Percentiles rank a stretch among this genome's conserved stretches.
These are phyloP conservation scores for Apamea sordens DNA, from an alignment of 2,888 invertebrate species.

Conservation along the genomic window DNA sequence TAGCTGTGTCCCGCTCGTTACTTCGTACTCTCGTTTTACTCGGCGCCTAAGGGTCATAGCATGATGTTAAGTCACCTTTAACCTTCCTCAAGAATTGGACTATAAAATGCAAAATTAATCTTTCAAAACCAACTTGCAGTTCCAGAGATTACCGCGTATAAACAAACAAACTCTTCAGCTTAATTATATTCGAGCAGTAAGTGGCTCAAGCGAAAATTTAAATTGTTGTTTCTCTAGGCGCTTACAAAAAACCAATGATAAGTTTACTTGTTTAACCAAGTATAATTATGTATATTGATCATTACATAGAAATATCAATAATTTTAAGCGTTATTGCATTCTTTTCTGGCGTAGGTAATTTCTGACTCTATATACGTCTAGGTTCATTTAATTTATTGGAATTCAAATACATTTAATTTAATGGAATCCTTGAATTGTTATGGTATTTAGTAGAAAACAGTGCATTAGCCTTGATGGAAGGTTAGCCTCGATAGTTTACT, in stretches of 20 bases:
- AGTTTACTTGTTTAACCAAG: neutral
- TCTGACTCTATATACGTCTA: neutral
- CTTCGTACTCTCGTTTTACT: neutral
- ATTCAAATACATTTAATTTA: neutral
- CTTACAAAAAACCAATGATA: neutral
- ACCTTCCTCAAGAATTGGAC: neutral
- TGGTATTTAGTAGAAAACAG: neutral
- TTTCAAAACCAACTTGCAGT: neutral
- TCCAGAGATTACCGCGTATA: neutral
- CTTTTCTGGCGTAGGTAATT: neutral
- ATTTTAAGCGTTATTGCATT: neutral
- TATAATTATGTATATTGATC: neutral
- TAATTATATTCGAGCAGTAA: neutral
- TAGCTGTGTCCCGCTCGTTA: too few relatives aligned
- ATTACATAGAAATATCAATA: neutral
- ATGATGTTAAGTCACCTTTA: neutral
- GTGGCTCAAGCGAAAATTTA: neutral
- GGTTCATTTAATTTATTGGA: neutral
- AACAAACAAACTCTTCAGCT: neutral
- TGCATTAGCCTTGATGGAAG: neutral
- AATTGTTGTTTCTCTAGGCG: slow-evolving; percentile 11
- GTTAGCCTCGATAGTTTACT: neutral
- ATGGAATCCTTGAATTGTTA: neutral
- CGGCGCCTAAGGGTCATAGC: neutral
- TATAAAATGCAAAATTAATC: neutral